These are phyloP conservation scores for Epinephelus cyanopodus DNA, from an alignment of 2,113 vertebrate species.

Conservation along the genomic window DNA sequence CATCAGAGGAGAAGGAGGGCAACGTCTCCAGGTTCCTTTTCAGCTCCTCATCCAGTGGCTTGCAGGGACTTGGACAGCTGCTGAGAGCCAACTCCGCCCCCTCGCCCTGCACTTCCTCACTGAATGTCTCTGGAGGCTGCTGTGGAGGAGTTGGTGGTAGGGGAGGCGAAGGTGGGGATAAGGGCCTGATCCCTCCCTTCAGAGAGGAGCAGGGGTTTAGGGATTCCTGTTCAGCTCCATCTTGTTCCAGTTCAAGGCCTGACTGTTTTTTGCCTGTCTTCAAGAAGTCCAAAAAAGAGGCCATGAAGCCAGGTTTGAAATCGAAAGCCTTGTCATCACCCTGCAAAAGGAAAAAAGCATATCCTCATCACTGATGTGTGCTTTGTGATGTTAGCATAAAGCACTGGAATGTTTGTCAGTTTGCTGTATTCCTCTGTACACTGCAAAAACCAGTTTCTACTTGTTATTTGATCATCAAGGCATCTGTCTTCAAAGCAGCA, in stretches of 20 bases:
- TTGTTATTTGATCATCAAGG: neutral
- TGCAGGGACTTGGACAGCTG: constrained; percentile 89
- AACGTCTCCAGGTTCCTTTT: constrained; percentile 92
- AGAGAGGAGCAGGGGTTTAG: constrained; percentile 67
- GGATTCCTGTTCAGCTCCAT: constrained; percentile 43
- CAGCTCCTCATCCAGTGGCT: constrained; percentile 91
- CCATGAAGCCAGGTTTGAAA: constrained; percentile 93
- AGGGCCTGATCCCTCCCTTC: constrained; percentile 77
- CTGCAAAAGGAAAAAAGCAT: constrained; percentile 64
- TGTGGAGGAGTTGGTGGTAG: constrained; percentile 55
- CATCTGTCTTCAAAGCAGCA: neutral
- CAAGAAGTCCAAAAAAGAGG: constrained; percentile 92
- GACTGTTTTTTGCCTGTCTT: constrained; percentile 88
- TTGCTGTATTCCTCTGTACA: neutral
- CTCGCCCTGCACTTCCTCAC: constrained; percentile 75
- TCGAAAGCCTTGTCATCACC: constrained; percentile 90
- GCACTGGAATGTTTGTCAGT: neutral
- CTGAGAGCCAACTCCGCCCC: constrained; percentile 84
- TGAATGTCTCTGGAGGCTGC: constrained; percentile 53
- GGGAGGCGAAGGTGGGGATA: constrained; percentile 68
- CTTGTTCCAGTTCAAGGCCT: constrained; percentile 42
- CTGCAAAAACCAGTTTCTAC: neutral
- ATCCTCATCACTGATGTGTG: constrained; percentile 1
- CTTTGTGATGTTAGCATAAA: neutral
- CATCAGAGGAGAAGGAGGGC: constrained; percentile 93